phyloP scores from a whole-genome alignment of 2,113 vertebrate genomes.

The Ceratotherium simum region DNA sequence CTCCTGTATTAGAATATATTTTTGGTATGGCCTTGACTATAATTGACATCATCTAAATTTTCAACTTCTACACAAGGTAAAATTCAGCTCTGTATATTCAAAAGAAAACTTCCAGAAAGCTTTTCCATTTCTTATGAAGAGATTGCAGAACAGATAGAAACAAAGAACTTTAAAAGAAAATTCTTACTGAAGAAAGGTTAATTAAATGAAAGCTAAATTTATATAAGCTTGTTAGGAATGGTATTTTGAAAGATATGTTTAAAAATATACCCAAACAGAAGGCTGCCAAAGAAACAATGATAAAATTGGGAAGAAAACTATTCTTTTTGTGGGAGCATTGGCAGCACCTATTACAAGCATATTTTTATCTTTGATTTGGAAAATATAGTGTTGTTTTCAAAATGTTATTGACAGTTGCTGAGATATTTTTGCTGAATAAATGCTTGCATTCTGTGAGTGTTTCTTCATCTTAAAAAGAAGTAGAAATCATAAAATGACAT shows the following conservation, averaged over 20 bases:
- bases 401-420: slow-evolving; percentile 52
- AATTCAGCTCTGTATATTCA: neutral
- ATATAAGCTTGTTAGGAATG: slow-evolving; percentile 14
- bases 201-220: slow-evolving; percentile 53
- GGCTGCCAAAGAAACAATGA: slow-evolving; percentile 23
- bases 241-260: slow-evolving; percentile 56
- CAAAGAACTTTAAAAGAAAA: neutral
- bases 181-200: neutral
- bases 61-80: neutral
- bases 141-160: neutral
- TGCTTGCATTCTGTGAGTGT: slow-evolving; percentile 42
- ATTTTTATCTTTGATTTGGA: slow-evolving; percentile 66
- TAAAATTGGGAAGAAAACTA: slow-evolving; percentile 28
- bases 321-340: neutral
- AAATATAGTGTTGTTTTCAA: slow-evolving; percentile 18
- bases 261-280: slow-evolving; percentile 60
- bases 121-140: neutral
- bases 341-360: neutral
- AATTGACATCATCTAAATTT: neutral
- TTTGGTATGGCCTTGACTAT: neutral
- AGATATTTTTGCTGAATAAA: slow-evolving; percentile 47
- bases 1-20: neutral
- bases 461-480: slow-evolving; percentile 42
- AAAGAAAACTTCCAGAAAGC: neutral
- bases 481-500: slow-evolving; percentile 29